Conservation (phyloP, 2,113 vertebrate genomes). For the Ailurus styani region DNA sequence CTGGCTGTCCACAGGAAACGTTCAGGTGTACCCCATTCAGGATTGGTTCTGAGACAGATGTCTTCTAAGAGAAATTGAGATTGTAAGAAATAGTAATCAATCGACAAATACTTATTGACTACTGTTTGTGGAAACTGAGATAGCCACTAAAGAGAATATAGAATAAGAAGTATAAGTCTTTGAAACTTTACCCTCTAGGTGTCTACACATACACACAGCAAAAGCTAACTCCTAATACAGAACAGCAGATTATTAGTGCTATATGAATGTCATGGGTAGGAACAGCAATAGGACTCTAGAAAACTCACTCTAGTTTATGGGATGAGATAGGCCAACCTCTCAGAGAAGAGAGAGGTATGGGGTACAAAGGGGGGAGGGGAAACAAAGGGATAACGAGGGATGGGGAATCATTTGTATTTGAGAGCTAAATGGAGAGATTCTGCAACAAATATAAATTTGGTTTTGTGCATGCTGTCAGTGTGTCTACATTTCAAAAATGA, state of each 20-base stretch:
- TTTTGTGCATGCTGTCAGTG: background rate
- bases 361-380: background rate
- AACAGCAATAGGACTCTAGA: background rate
- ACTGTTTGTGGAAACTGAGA: background rate
- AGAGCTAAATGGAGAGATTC: background rate
- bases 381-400: background rate
- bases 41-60: background rate
- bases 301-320: background rate
- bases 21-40: background rate
- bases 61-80: background rate
- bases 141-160: background rate
- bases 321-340: background rate
- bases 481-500: background rate
- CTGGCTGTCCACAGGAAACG: background rate
- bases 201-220: background rate
- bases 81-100: background rate
- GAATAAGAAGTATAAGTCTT: background rate
- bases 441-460: background rate
- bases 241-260: background rate
- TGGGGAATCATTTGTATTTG: background rate
- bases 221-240: background rate
- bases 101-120: background rate
- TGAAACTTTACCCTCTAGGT: background rate
- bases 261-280: background rate
- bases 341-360: background rate